Conservation (phyloP, 2,113 vertebrate genomes). For the Cynopterus brachyotis region DNA sequence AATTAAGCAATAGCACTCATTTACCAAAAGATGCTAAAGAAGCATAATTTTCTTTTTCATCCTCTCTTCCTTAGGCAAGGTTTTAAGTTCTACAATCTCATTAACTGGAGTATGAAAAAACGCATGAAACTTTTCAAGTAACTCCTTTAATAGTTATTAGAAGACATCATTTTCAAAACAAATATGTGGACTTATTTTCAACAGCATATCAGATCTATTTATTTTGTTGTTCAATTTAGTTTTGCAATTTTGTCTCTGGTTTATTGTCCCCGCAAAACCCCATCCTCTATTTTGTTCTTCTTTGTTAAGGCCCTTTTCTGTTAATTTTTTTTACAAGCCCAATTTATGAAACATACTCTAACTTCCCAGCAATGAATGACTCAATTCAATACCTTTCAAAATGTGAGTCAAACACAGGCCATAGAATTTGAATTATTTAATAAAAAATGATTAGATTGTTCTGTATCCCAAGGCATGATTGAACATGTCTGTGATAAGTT, state of each 20-base stretch:
- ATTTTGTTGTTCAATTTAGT: constrained; percentile 78
- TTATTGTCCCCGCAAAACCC: constrained; percentile 54
- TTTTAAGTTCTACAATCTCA: constrained; percentile 75
- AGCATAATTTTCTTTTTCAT: constrained; percentile 59
- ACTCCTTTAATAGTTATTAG: constrained; percentile 74
- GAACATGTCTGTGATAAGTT: constrained; percentile 68
- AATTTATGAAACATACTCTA: constrained; percentile 73
- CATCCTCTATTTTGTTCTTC: constrained; percentile 49
- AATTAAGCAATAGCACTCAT: constrained; percentile 54
- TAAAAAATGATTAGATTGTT: constrained; percentile 75
- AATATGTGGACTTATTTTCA: constrained; percentile 51
- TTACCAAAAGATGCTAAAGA: constrained; percentile 55
- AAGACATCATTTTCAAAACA: constrained; percentile 73
- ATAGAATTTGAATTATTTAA: constrained; percentile 77
- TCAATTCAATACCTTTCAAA: constrained; percentile 78
- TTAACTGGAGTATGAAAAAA: constrained; percentile 50
- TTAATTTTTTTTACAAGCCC: constrained; percentile 64
- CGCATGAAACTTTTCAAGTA: constrained; percentile 65
- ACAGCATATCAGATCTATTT: constrained; percentile 65
- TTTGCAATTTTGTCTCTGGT: constrained; percentile 72
- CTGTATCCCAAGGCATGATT: constrained; percentile 60
- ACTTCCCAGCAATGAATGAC: constrained; percentile 63
- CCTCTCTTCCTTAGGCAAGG: constrained; percentile 63
- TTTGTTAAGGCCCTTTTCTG: constrained; percentile 60
- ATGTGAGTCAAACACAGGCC: constrained; percentile 71